These are phyloP conservation scores for Vulpes ferrilata DNA, from an alignment of 2,113 vertebrate genomes.

Conservation along the genomic window DNA sequence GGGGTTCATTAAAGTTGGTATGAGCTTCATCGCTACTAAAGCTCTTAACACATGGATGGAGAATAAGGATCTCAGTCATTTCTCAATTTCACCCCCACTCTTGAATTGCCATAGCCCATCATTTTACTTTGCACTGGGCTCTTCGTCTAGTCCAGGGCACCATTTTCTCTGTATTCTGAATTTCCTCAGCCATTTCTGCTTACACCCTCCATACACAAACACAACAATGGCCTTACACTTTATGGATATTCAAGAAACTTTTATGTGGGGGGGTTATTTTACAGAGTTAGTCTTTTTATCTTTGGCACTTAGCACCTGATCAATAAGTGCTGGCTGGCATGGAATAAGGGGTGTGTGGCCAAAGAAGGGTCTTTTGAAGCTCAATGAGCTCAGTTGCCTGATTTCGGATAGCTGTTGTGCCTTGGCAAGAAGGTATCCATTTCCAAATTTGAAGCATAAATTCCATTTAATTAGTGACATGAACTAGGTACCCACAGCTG, in stretches of 20 bases:
- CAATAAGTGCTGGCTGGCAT: slow-evolving; percentile 25
- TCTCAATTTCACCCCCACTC: not conserved
- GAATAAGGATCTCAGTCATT: not conserved
- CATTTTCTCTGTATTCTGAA: not conserved
- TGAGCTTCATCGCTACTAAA: not conserved
- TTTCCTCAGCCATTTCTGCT: not conserved
- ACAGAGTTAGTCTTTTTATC: not conserved
- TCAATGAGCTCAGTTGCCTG: not conserved
- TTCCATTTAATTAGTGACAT: slow-evolving; percentile 81
- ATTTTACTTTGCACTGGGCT: not conserved
- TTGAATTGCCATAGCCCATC: not conserved
- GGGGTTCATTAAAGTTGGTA: not conserved
- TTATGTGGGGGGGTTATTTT: not conserved
- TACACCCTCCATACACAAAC: not conserved
- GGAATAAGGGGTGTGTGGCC: not conserved
- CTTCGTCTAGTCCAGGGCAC: not conserved
- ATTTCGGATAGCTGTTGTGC: slow-evolving; percentile 50
- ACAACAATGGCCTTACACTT: not conserved
- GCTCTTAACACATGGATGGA: not conserved
- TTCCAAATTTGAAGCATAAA: slow-evolving; percentile 79
- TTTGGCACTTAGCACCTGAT: slow-evolving; percentile 1
- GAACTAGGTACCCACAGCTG: slow-evolving; percentile 79
- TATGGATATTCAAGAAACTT: slow-evolving; percentile 1
- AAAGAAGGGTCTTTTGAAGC: slow-evolving; percentile 27
- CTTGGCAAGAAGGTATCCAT: slow-evolving; percentile 73